Evolutionary conservation across 2,113 vertebrate genomes (phyloP).

Genomic region (Scartelaos histophorus): DNA sequence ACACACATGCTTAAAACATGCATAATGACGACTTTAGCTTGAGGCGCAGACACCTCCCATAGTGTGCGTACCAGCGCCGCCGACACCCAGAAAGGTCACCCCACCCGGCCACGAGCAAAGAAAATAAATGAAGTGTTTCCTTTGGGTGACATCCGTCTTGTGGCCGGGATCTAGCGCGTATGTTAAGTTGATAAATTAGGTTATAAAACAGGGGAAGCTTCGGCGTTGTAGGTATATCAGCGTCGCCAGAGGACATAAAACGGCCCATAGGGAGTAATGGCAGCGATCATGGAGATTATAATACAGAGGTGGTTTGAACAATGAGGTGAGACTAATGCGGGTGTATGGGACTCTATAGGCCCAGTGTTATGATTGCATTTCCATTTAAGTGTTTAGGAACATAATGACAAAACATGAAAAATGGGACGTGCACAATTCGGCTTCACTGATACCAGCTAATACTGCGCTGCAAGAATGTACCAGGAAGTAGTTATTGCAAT

Average conservation of each 20-base stretch:
- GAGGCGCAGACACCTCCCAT: slow-evolving; percentile 42
- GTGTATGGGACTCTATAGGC: neutral
- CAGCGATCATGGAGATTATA: neutral
- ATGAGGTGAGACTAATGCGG: neutral
- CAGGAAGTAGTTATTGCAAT: no score
- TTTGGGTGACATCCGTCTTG: slow-evolving; percentile 39
- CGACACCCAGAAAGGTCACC: slow-evolving; percentile 53
- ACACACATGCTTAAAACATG: slow-evolving; percentile 32
- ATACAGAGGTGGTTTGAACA: neutral
- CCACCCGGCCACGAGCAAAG: slow-evolving; percentile 19
- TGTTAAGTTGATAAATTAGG: slow-evolving; percentile 22
- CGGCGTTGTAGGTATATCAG: slow-evolving; percentile 6
- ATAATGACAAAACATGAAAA: neutral
- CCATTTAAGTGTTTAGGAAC: neutral
- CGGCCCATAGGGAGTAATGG: neutral
- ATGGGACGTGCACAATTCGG: neutral
- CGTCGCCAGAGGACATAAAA: neutral
- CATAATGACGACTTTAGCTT: slow-evolving; percentile 53
- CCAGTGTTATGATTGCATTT: neutral
- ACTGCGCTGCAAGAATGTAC: no score
- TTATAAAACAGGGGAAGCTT: slow-evolving; percentile 7
- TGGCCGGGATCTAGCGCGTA: slow-evolving; percentile 16
- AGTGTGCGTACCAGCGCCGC: slow-evolving; percentile 26
- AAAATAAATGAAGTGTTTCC: slow-evolving; percentile 42
- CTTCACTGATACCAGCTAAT: neutral